phyloP scores from a whole-genome alignment of 1,140 invertebrate species.

The Diuraphis noxia region DNA sequence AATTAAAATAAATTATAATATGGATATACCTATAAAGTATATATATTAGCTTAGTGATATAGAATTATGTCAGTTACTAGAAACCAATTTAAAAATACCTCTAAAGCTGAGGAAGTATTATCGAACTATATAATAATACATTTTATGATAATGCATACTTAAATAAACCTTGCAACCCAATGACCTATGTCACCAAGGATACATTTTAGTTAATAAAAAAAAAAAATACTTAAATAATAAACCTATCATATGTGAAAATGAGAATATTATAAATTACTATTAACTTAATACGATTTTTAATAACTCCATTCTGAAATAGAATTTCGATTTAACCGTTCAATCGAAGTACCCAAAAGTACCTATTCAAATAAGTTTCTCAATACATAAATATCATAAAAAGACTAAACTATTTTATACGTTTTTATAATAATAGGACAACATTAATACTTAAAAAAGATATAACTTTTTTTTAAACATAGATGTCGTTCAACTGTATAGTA shows the following conservation, averaged over 20 bases:
- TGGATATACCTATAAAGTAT: background rate
- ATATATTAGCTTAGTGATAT: background rate
- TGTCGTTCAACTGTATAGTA: too few species aligned
- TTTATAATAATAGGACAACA: background rate
- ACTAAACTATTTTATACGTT: too few species aligned
- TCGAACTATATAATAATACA: background rate
- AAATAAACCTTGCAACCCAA: too few species aligned
- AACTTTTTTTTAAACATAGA: too few species aligned
- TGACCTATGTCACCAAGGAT: too few species aligned
- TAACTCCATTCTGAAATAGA: background rate
- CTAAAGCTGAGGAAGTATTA: background rate
- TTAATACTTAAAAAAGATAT: too few species aligned
- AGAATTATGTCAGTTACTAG: background rate
- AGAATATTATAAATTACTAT: background rate
- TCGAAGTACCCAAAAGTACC: background rate
- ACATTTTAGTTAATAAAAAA: too few species aligned
- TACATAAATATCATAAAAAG: background rate
- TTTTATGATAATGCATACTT: background rate
- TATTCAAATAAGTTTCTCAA: background rate
- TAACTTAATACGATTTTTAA: too few species aligned
- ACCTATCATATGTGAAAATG: background rate
- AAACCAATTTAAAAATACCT: background rate
- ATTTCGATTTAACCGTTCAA: background rate
- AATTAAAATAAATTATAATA: constrained; percentile 13
- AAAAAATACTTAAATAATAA: too few species aligned